Evolutionary conservation across 2,888 invertebrate genomes (phyloP).

Genomic region (Lutraria lutraria): DNA sequence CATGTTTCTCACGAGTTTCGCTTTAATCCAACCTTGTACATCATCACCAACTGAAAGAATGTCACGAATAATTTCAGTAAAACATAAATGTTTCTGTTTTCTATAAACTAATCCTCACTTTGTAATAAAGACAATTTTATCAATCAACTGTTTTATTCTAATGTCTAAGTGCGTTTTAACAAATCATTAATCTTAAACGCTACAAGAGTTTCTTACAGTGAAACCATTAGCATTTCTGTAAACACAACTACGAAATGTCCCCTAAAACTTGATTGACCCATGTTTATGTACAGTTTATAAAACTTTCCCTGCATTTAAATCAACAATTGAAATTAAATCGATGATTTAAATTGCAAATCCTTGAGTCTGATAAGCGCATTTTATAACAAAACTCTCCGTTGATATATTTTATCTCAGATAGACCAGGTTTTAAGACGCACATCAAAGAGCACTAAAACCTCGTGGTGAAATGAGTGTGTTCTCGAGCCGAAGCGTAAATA

Average conservation of each 20-base stretch:
- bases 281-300: conserved; percentile 11
- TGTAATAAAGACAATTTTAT: background rate
- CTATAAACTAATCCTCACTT: background rate
- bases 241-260: background rate
- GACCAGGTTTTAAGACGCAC: background rate
- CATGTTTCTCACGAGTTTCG: background rate
- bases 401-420: background rate
- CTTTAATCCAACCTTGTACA: background rate
- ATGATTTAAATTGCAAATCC: conserved; percentile 44
- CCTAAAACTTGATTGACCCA: background rate
- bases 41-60: background rate
- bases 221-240: background rate
- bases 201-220: background rate
- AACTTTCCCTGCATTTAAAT: conserved; percentile 37
- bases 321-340: conserved; percentile 48
- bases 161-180: background rate
- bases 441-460: background rate
- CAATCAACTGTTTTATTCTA: background rate
- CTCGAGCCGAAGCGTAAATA: background rate
- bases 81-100: background rate
- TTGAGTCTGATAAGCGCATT: conserved; percentile 24
- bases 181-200: background rate
- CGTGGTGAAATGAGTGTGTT: background rate
- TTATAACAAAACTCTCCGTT: background rate
- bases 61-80: background rate